These are phyloP conservation scores for Encarsia formosa DNA, from an alignment of 2,888 invertebrate genomes.

Conservation along the genomic window DNA sequence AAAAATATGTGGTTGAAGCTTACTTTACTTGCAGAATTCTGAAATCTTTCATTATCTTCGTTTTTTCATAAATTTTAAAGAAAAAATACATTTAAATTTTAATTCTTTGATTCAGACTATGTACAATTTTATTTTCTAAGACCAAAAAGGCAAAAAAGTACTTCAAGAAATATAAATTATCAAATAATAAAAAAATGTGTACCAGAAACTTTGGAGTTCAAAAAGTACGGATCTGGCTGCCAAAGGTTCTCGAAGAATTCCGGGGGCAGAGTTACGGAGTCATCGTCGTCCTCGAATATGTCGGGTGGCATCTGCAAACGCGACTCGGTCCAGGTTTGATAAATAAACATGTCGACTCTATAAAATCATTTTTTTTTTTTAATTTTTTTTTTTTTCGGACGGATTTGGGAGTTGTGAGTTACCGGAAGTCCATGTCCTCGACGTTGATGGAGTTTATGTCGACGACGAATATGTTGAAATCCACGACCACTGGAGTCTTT, in stretches of 20 bases:
- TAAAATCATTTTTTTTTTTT: not conserved
- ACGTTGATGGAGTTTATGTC: constrained; percentile 85
- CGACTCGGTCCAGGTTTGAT: constrained; percentile 78
- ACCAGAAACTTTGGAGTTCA: constrained; percentile 83
- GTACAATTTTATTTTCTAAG: not conserved
- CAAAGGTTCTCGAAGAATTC: constrained; percentile 81
- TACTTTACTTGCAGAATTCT: no score
- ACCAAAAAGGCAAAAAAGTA: no score
- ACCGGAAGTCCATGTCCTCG: constrained; percentile 87
- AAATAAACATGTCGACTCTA: constrained; percentile 81
- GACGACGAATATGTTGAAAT: constrained; percentile 78
- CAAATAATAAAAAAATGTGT: constrained; percentile 30
- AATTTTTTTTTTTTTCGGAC: not conserved
- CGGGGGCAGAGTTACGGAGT: constrained; percentile 74
- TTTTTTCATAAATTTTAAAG: no score
- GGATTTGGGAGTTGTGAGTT: constrained; percentile 33
- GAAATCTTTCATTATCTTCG: no score
- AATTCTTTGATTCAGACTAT: not conserved
- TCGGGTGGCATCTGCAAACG: constrained; percentile 71
- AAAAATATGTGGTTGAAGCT: no score
- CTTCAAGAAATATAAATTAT: not conserved
- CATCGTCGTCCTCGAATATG: constrained; percentile 76
- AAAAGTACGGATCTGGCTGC: constrained; percentile 82
- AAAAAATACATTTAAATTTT: no score
- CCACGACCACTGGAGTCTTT: constrained; percentile 70